A percentile compares a stretch with the other conserved stretches of the same genome.
phyloP scores from a whole-genome alignment of 2,113 vertebrate genomes.

The Carollia perspicillata region DNA sequence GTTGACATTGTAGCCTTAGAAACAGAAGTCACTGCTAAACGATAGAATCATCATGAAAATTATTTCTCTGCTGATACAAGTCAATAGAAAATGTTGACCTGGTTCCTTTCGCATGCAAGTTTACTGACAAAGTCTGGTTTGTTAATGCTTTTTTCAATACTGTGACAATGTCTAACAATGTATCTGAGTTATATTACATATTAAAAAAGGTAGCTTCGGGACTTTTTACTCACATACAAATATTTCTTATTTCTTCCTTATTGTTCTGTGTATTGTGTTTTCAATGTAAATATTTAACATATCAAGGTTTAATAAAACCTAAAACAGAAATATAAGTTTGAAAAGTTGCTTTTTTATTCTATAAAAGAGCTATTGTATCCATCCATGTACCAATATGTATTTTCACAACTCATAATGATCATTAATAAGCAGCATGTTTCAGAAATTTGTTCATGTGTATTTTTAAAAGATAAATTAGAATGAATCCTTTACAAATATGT shows the following conservation, averaged over 20 bases:
- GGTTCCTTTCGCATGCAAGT: neutral
- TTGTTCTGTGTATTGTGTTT: slow-evolving; percentile 28
- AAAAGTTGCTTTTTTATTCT: neutral
- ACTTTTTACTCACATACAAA: slow-evolving; percentile 4
- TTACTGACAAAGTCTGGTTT: neutral
- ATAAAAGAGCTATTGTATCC: neutral
- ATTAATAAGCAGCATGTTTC: neutral
- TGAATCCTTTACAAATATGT: neutral
- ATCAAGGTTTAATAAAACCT: slow-evolving; percentile 46
- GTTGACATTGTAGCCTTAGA: neutral
- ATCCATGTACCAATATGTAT: neutral
- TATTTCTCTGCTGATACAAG: slow-evolving; percentile 11
- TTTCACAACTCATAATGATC: slow-evolving; percentile 7
- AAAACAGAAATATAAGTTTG: neutral
- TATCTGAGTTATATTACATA: neutral
- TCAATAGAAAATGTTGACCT: neutral
- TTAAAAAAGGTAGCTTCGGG: slow-evolving; percentile 41
- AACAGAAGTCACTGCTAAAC: neutral
- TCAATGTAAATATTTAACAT: slow-evolving; percentile 53
- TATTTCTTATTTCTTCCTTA: slow-evolving; percentile 32
- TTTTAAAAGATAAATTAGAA: slow-evolving; percentile 30
- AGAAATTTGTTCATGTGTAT: slow-evolving; percentile 23
- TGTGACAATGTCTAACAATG: neutral
- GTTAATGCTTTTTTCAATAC: neutral
- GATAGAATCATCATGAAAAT: neutral